Percentiles rank a stretch among this genome's conserved stretches.
Conservation (phyloP, 2,113 vertebrate species). For the Brachyistius frenatus region DNA sequence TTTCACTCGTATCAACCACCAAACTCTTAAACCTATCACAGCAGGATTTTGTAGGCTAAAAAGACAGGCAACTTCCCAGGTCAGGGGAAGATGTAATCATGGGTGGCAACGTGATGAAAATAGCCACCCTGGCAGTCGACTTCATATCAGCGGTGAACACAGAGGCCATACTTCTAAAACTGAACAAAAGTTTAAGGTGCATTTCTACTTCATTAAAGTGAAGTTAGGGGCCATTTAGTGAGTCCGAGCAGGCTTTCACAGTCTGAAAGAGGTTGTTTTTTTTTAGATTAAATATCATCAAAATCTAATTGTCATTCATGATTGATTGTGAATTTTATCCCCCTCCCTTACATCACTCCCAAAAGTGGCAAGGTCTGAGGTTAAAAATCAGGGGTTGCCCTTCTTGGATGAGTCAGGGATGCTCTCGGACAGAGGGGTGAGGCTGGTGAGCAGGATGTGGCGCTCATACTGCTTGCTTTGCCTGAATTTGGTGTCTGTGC, state of each 20-base stretch:
- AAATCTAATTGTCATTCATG: neutral
- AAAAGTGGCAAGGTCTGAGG: neutral
- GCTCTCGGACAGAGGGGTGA: slow-evolving; percentile 89
- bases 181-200: slow-evolving; percentile 14
- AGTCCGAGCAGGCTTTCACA: neutral
- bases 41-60: too few species aligned
- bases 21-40: too few species aligned
- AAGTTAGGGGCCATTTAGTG: neutral
- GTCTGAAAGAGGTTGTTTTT: slow-evolving; percentile 1
- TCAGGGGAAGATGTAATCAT: too few species aligned
- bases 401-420: slow-evolving; percentile 87
- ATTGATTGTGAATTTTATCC: fast-evolving
- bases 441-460: slow-evolving; percentile 86
- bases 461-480: slow-evolving; percentile 89
- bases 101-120: too few species aligned
- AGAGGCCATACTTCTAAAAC: neutral
- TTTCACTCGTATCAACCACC: too few species aligned
- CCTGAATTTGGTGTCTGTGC: slow-evolving; percentile 89
- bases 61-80: too few species aligned
- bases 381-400: neutral
- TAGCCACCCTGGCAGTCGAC: too few species aligned
- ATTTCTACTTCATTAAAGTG: neutral
- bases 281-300: slow-evolving; percentile 21
- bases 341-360: neutral
- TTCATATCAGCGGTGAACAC: too few species aligned